Base-by-base conservation (phyloP, 2,113 vertebrate genomes). In the Hippocampus barbouri region DNA sequence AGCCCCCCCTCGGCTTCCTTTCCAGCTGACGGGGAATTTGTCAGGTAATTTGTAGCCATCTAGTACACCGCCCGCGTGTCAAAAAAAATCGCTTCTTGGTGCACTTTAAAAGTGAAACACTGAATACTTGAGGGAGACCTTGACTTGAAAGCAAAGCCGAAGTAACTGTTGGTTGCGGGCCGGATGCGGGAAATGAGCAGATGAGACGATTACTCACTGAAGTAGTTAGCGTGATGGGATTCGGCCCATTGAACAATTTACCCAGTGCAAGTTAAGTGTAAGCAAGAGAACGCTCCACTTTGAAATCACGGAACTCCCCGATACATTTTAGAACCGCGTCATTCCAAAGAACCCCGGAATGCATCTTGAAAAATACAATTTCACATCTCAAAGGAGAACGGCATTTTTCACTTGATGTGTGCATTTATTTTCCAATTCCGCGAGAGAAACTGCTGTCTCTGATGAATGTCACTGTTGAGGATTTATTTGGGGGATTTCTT, bases 21-120 rank as follows among this genome's bases (percentile, higher is more conserved):
- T 74, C 79, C 66, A 71, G 73, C 63, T 83, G 81, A 75, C 69
- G 69, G 79, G 71, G 66, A 80, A 21, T 78, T 71, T 83, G 70
- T 71, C 60, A 68, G 72, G 67, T 59, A 12, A 73, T 69, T 60
- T 68, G 68, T 41, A 79, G 72, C 41, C 68, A 27, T 70, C 57
- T 25, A 73, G 82, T 78, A 80, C 68, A 71, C 71, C 20, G 14
- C 71, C 62, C 61, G 74, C 86, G 75, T 63, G 67, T 89, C 30
- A 34, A 34, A 38, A 78, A 45, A 78, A 66, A 53, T 59, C 65
- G 56, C 40, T 7, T 66, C 62, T 63, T 27, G 1, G 2, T 82
- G 68, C 66, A 84, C 76, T 86, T 79, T 72, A 61, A 77, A 85
- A 84, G 69, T 82, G 79, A 78, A 57, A 71, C 69, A 30, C 69